Evolutionary conservation across 2,888 invertebrate genomes (phyloP).

Genomic region (Auanema freiburgensis): DNA sequence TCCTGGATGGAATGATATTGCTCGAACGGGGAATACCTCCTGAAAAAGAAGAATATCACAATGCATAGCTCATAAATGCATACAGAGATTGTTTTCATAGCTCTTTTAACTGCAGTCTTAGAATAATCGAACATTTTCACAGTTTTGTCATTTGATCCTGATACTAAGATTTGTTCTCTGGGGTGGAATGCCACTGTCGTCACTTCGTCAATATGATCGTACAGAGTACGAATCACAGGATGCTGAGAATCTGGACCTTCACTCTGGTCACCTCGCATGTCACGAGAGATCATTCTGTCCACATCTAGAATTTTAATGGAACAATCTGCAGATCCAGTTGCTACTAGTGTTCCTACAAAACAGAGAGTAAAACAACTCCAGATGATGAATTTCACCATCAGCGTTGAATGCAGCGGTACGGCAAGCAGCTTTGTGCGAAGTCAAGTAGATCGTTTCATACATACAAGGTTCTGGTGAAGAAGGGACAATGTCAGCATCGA

Average conservation of each 20-base stretch:
- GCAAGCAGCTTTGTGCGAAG: constrained; percentile 91
- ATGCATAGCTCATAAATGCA: constrained; percentile 7
- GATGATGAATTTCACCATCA: constrained; percentile 72
- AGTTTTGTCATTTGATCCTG: constrained; percentile 89
- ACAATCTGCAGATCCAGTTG: constrained; percentile 96
- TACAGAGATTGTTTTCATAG: constrained; percentile 81
- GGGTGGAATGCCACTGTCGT: constrained; percentile 96
- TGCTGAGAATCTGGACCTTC: constrained; percentile 73
- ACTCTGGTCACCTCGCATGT: constrained; percentile 68
- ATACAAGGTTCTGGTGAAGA: constrained; percentile 89
- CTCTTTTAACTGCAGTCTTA: constrained; percentile 96
- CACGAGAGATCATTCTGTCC: constrained; percentile 97
- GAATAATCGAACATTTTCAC: constrained; percentile 96
- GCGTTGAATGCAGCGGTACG: constrained; percentile 91
- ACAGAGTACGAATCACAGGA: constrained; percentile 94
- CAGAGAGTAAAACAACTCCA: constrained; percentile 8
- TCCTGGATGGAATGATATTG: constrained; percentile 89
- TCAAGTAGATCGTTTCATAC: constrained; percentile 98
- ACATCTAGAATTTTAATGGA: constrained; percentile 98
- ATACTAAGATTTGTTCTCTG: constrained; percentile 86
- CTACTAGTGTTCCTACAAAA: constrained; percentile 79
- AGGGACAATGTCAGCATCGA: constrained; percentile 79
- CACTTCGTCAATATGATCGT: constrained; percentile 96
- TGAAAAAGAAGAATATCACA: constrained; percentile 62
- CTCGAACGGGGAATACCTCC: constrained; percentile 88